phyloP scores from a whole-genome alignment of 2,888 invertebrate genomes.

The Hemaris fuciformis region DNA sequence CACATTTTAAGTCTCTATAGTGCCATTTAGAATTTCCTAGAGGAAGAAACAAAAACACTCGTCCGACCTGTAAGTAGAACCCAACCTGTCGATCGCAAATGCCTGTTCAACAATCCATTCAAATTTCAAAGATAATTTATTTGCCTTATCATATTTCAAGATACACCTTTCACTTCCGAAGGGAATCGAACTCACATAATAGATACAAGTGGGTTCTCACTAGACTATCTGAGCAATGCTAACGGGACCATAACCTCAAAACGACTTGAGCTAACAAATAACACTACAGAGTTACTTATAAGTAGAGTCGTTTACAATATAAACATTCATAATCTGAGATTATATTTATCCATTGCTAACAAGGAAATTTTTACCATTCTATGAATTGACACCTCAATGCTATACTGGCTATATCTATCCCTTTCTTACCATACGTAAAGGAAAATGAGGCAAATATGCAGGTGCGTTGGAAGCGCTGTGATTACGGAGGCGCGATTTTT shows the following conservation, averaged over 20 bases:
- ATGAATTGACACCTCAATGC: conserved; percentile 57
- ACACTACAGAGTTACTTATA: neutral
- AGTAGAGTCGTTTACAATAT: neutral
- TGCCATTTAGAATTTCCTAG: too few species aligned
- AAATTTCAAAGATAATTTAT: too few species aligned
- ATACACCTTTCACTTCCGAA: too few species aligned
- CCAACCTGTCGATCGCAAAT: too few species aligned
- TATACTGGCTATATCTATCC: conserved; percentile 33
- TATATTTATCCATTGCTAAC: conserved; percentile 3
- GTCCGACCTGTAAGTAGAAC: too few species aligned
- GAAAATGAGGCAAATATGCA: conserved; percentile 41
- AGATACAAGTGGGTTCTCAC: too few species aligned
- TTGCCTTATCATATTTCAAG: too few species aligned
- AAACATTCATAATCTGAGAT: neutral
- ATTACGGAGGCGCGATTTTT: conserved; percentile 62
- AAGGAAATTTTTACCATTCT: conserved; percentile 32
- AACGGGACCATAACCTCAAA: neutral
- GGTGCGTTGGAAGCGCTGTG: conserved; percentile 47
- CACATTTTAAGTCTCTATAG: too few species aligned
- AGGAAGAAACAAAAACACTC: too few species aligned
- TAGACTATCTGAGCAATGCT: neutral
- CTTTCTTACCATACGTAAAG: conserved; percentile 26
- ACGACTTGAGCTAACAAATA: neutral
- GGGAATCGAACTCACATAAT: too few species aligned
- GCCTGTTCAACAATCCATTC: too few species aligned